Conservation (phyloP, 2,113 vertebrate species). For the Notothenia rossii region DNA sequence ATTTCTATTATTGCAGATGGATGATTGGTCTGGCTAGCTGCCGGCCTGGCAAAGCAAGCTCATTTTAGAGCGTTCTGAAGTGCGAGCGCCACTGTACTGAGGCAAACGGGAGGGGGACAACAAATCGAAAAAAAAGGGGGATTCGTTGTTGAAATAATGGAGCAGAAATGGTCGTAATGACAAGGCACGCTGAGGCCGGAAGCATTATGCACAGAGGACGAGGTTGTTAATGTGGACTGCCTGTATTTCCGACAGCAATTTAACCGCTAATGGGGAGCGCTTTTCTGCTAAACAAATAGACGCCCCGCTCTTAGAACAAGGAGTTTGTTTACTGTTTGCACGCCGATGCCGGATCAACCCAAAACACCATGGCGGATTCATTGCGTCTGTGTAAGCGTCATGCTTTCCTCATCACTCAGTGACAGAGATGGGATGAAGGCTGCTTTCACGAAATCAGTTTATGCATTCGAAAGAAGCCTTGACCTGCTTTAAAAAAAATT, state of each 20-base stretch:
- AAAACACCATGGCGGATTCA: constrained; percentile 21
- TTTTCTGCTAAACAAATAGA: constrained; percentile 74
- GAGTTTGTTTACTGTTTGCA: constrained; percentile 71
- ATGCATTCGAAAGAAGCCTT: background rate
- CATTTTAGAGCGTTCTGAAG: constrained; percentile 76
- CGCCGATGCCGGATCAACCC: constrained; percentile 1
- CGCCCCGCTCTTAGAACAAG: constrained; percentile 49
- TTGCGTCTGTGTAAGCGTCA: constrained; percentile 16
- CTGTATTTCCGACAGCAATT: constrained; percentile 76
- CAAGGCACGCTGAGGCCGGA: constrained; percentile 41
- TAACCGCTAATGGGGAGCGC: constrained; percentile 67
- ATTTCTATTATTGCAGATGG: constrained; percentile 82
- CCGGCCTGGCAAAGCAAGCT: constrained; percentile 77
- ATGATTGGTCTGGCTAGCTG: constrained; percentile 81
- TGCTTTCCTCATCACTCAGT: background rate
- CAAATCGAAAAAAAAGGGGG: constrained; percentile 47
- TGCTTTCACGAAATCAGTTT: background rate
- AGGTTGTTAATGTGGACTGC: constrained; percentile 70
- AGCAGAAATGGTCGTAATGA: constrained; percentile 75
- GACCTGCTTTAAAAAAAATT: background rate
- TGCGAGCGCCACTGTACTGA: constrained; percentile 57
- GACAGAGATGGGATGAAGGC: background rate
- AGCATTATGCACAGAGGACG: constrained; percentile 65
- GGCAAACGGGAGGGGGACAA: constrained; percentile 6
- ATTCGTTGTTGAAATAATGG: constrained; percentile 75